These are phyloP conservation scores for Meghimatium bilineatum DNA, from an alignment of 2,888 invertebrate species.

Conservation along the genomic window DNA sequence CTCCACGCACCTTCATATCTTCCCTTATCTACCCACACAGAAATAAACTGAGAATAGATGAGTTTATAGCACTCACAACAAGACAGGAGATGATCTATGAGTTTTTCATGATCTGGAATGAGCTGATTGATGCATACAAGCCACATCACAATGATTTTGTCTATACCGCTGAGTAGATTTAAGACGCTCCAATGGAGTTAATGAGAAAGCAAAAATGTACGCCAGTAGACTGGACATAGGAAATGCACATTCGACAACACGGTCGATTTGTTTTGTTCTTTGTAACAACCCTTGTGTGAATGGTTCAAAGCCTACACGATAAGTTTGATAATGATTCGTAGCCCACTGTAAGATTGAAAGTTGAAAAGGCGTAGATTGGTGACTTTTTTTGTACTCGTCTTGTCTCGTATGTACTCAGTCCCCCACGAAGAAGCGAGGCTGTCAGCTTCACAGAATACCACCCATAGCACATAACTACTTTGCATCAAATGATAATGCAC, in stretches of 20 bases:
- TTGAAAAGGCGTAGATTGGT: no score
- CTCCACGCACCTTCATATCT: neutral
- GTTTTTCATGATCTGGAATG: neutral
- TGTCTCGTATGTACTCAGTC: no score
- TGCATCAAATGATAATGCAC: no score
- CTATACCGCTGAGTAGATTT: neutral
- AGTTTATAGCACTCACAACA: neutral
- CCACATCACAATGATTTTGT: no score
- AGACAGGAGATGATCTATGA: constrained; percentile 26
- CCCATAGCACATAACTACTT: no score
- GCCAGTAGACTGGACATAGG: neutral
- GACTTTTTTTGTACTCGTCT: no score
- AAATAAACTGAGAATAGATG: neutral
- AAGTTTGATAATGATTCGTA: no score
- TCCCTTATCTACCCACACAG: neutral
- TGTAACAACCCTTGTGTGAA: no score
- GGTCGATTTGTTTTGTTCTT: neutral
- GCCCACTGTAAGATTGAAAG: no score
- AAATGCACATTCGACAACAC: neutral
- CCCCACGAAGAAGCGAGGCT: no score
- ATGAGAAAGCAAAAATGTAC: neutral
- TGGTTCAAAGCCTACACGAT: no score
- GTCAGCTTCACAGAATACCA: no score
- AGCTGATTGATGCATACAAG: neutral
- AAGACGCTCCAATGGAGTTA: neutral